Percentiles rank a stretch among this genome's conserved stretches.
Evolutionary conservation across 2,113 vertebrate genomes (phyloP).

Genomic region (Elanoides forficatus): DNA sequence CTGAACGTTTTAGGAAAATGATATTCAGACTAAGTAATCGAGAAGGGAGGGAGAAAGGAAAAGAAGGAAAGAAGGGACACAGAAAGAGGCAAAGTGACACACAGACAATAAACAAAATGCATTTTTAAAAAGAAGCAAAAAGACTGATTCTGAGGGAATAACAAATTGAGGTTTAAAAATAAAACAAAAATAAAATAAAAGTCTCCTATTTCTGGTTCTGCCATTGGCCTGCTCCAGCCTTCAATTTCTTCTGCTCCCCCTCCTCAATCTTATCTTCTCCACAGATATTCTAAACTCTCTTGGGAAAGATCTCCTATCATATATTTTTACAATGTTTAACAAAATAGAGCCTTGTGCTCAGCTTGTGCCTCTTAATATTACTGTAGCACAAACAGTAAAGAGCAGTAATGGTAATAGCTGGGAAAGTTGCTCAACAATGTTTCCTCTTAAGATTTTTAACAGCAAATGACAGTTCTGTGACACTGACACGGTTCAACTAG

Average conservation of each 20-base stretch:
- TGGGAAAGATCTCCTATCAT: not conserved
- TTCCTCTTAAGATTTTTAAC: conserved; percentile 28
- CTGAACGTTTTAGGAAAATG: not conserved
- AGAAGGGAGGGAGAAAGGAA: not conserved
- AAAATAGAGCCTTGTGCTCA: not conserved
- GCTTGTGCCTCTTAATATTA: not conserved
- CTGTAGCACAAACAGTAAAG: not conserved
- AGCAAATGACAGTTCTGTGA: not conserved
- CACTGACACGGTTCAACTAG: not conserved
- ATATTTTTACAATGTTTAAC: not conserved
- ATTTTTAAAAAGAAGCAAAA: not conserved
- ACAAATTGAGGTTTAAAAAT: not conserved
- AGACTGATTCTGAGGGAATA: not conserved
- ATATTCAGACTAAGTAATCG: not conserved
- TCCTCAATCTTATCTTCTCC: not conserved
- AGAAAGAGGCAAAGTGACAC: not conserved
- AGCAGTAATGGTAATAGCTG: not conserved
- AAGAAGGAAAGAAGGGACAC: not conserved
- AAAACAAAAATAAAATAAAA: not conserved
- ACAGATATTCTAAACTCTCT: not conserved
- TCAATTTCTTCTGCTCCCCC: not conserved
- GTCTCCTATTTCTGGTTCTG: not conserved
- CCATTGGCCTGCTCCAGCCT: not conserved
- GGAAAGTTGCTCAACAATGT: not conserved
- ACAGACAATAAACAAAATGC: not conserved